Base-by-base conservation (phyloP, 1,140 invertebrate species). In the Drosophila yakuba region DNA sequence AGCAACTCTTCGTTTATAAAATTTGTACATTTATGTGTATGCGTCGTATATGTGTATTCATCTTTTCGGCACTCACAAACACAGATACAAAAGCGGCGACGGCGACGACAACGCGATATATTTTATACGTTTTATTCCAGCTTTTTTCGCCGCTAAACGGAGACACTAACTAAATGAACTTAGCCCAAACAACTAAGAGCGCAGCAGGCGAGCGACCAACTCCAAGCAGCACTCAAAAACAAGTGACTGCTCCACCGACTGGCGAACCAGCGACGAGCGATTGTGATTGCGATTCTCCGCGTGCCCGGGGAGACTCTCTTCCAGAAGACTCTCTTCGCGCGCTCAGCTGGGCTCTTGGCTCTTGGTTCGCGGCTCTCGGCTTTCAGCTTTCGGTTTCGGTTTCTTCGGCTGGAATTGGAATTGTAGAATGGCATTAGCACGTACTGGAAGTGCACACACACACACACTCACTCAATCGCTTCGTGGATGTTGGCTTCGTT, bases 191-290 rank as follows among this genome's bases (percentile, higher is more conserved):
- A 15, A 68, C 57, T 59, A 57, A 54, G 51, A 69, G 45, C 56
- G 56, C 44, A 39, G 45, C 28, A 52, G 58, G 54, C 48, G 23
- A 25, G 35, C 61, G 80, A 83, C 83, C 84, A 88, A 72, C 82
- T 88, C 71, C 79, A 83, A 72, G 76, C 71, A 79, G 75, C 82
- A 67, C 82, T 86, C 83, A 75, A 83, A 79, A 79, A 76, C 82
- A 85, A 48, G 59, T 57, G 45, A 59, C 39, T 63, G 45, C 45
- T 55, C 11, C 55, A 78, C 41, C 39, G 47, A 61, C 68, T 25
- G 48, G 36, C 39, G 72, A 54, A 17, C 57, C 35, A 56, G 39
- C 38, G 35, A 25, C 57, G 36, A 23, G 36, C 50, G 75, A 78
- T 20, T 20, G 25, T 4, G 25, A 25, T 0, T 25, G 23, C 28